Evolutionary conservation across 1,140 invertebrate species (phyloP), one percentile per base, ranked within the genome.

Genomic region (Lucilia sericata): DNA sequence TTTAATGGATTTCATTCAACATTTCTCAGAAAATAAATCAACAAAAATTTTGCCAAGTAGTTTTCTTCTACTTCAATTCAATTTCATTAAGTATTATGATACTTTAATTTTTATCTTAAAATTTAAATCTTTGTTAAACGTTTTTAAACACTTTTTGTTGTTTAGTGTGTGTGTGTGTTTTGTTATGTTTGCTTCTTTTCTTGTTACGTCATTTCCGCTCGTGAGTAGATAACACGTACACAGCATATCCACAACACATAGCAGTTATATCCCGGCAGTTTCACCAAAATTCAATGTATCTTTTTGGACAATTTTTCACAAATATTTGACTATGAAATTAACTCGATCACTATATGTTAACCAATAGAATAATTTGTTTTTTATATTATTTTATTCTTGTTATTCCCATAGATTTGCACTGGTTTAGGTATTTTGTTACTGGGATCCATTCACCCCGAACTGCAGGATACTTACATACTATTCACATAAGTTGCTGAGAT

Each of bases 191-290:
- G 19, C 21, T 70, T 70, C 5, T 70, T 70, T 70, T 21, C 65
- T 70, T 70, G 65, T 70, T 70, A 70, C 65, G 65, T 70, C 65
- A 70, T 70, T 70, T 70, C 65, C 65, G n/a, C 19, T 70, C 2
- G 17, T 70, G 51, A 70, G 21, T 70, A 55, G 51, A 4, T 12
- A 42, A 42, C 42, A 42, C 42, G 51, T 55, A 70, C 65, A 70
- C 10, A 25, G 5, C 55, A 60, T 70, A 25, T 65, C 49, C 13
- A n/a, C 51, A 17, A 55, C 51, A 55, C 1, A 55, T 55, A 55
- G 42, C 42, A 17, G 51, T 14, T 14, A 17, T 55, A 55, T 42
- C 42, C 25, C 25, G 25, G 25, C 25, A 30, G 25, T 30, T 30
- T 30, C 1, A 30, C 25, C 3, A 30, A 30, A 30, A 30, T 1